Evolutionary conservation across 2,888 invertebrate genomes (phyloP), one percentile per base, ranked within the genome.

Genomic region (Neuroscelio doddi): DNA sequence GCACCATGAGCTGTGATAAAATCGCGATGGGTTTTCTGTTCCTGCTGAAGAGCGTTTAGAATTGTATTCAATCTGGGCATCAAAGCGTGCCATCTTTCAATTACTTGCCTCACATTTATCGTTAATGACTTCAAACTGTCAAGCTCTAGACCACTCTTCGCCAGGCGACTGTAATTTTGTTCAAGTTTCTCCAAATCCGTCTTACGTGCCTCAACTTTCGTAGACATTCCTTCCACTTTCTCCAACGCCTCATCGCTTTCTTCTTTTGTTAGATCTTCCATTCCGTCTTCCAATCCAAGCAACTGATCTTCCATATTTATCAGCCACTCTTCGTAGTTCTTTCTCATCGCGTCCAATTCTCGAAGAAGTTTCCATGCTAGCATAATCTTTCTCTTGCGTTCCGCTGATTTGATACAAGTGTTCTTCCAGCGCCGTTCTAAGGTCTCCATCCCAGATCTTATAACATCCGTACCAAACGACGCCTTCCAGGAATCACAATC

Each of bases 341-440:
- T 79, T 46, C 87, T 88, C n/a, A 87, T 74, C 46, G 86, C 86
- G 7, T 88, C 82, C 1, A 92, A 83, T 57, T 90, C 88, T 71
- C 88, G 87, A 9, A 91, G 78, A 3, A 90, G 75, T 61, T 88
- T 87, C 90, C 91, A 91, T 0, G 88, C 86, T 34, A 85, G 83
- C 1, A 89, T 81, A 56, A 93, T 91, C 56, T 89, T 90, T 0
- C 89, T 87, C 80, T 92, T 93, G 1, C 92, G 87, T 52, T 91
- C 91, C 3, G 91, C 89, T 0, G 93, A 92, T 78, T 89, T 87
- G 1, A 89, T 89, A 76, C 93, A 94, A 1, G 93, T 90, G 36
- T 88, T 88, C 74, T 91, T 92, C 94, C 94, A 94, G 66, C 93
- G 89, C 77, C 89, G 90, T 74, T 94, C 93, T 8, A 94, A 86